These are phyloP conservation scores for Sylvietta virens DNA, from an alignment of 2,113 vertebrate genomes.

Conservation along the genomic window DNA sequence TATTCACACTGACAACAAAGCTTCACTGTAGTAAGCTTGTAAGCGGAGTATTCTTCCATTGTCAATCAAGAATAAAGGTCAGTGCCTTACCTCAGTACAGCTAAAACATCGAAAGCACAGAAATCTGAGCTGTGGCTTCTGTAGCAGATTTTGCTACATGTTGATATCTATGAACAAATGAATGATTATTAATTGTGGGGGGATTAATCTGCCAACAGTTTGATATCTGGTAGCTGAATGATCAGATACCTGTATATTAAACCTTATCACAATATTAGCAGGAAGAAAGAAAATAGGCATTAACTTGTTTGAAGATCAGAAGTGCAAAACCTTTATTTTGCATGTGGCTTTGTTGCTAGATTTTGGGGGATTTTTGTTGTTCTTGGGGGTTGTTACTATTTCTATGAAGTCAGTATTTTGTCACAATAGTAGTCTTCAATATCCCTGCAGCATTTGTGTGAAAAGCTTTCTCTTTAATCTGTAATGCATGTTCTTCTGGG, in stretches of 20 bases:
- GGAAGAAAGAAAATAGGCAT: not conserved
- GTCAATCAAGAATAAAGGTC: constrained; percentile 21
- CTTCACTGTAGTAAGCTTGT: constrained; percentile 1
- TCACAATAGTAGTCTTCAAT: not conserved
- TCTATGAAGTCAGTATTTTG: not conserved
- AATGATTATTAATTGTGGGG: not conserved
- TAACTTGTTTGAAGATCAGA: not conserved
- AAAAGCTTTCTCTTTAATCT: not conserved
- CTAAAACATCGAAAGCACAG: not conserved
- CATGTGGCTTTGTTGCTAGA: not conserved
- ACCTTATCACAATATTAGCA: not conserved
- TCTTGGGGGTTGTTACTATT: not conserved
- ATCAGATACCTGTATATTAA: not conserved
- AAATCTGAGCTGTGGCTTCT: not conserved
- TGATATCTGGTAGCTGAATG: not conserved
- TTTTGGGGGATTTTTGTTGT: not conserved
- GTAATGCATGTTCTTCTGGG: not conserved
- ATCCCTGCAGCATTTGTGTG: not conserved
- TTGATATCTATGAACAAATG: not conserved
- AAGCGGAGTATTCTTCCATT: not conserved
- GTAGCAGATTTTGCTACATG: not conserved
- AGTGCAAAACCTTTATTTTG: not conserved
- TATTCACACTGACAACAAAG: not conserved
- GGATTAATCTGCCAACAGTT: not conserved
- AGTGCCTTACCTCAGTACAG: not conserved